These are phyloP conservation scores for Rostratula benghalensis DNA, from an alignment of 2,113 vertebrate species.

Conservation along the genomic window DNA sequence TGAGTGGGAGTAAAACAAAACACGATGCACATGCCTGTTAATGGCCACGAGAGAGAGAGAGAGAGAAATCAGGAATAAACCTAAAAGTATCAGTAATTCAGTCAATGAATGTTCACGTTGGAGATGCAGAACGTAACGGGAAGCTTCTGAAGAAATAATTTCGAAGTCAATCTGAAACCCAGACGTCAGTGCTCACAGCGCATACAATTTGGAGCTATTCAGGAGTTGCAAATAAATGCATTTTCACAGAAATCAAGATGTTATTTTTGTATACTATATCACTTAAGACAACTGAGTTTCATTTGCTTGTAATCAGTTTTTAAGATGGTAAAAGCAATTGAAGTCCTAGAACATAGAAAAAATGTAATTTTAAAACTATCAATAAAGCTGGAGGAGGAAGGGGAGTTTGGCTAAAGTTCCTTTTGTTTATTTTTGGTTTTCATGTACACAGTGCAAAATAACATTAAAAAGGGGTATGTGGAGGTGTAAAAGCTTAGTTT, in stretches of 20 bases:
- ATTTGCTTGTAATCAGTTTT: slow-evolving; percentile 99
- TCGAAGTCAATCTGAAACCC: slow-evolving; percentile 83
- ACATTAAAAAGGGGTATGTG: slow-evolving; percentile 75
- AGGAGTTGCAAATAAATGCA: slow-evolving; percentile 90
- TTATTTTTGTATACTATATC: slow-evolving; percentile 99
- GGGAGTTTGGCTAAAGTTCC: slow-evolving; percentile 85
- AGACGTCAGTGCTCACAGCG: slow-evolving; percentile 85
- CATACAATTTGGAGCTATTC: slow-evolving; percentile 93
- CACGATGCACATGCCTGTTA: slow-evolving; percentile 79
- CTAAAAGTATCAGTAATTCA: slow-evolving; percentile 69
- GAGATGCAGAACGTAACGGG: slow-evolving; percentile 79
- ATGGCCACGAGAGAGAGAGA: slow-evolving; percentile 66
- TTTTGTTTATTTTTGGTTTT: slow-evolving; percentile 78
- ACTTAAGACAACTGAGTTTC: slow-evolving; percentile 99
- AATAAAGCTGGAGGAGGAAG: slow-evolving; percentile 99
- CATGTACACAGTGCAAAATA: slow-evolving; percentile 73
- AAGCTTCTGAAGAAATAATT: slow-evolving; percentile 79
- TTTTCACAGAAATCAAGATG: slow-evolving; percentile 99
- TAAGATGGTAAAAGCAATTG: slow-evolving; percentile 98
- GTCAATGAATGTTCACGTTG: slow-evolving; percentile 71
- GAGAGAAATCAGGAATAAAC: slow-evolving; percentile 73
- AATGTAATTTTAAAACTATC: slow-evolving; percentile 99
- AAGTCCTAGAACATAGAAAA: slow-evolving; percentile 97
- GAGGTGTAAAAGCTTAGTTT: slow-evolving; percentile 65
- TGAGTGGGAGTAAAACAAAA: slow-evolving; percentile 81